Evolutionary conservation across 92 coral and sea anemone genomes (phyloP).

Genomic region (Paramuricea clavata): DNA sequence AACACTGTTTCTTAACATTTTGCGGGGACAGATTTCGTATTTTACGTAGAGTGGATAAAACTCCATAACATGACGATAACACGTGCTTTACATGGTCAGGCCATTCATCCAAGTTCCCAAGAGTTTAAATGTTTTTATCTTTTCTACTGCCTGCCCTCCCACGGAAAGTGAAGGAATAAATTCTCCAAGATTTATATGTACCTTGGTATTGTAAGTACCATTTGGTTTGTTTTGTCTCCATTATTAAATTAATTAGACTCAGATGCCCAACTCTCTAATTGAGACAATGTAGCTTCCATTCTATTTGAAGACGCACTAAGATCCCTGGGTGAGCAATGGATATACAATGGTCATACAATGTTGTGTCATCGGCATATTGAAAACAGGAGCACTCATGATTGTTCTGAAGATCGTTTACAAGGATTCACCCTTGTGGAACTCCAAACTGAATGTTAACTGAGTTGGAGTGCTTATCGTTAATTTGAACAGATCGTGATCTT

Average conservation of each 20-base stretch:
- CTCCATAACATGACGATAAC: no score
- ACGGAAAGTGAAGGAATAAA: no score
- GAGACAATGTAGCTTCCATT: background rate
- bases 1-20: no score
- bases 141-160: no score
- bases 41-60: no score
- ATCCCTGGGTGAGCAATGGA: conserved; percentile 17
- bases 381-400: conserved; percentile 23
- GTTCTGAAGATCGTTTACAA: conserved; percentile 43
- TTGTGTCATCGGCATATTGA: conserved; percentile 55
- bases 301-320: conserved; percentile 35
- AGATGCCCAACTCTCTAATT: conserved; percentile 30
- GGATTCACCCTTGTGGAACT: conserved; percentile 48
- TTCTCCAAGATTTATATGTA: no score
- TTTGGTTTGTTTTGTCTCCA: conserved; percentile 48
- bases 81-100: no score
- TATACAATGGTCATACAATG: conserved; percentile 12
- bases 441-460: conserved; percentile 31
- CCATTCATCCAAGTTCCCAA: no score
- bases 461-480: conserved; percentile 54
- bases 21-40: no score
- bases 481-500: conserved; percentile 49
- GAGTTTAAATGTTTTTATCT: no score
- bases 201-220: conserved; percentile 22
- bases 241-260: conserved; percentile 19